Percentiles rank a stretch among this genome's conserved stretches.
phyloP scores from a whole-genome alignment of 2,797 vertebrate species.

The Alfaro cultratus region DNA sequence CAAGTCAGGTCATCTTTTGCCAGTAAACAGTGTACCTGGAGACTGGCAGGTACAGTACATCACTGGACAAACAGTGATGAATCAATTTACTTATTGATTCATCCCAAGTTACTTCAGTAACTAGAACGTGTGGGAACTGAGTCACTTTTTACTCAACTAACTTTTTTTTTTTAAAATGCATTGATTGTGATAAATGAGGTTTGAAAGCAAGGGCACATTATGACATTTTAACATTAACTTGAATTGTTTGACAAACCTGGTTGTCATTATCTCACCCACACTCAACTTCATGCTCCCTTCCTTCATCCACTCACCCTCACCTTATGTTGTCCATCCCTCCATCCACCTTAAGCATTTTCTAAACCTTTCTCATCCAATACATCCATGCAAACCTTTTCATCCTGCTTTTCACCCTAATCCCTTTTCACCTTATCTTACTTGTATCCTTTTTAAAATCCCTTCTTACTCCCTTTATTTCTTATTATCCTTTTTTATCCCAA shows the following conservation, averaged over 20 bases:
- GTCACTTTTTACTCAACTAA: not conserved
- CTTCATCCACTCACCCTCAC: not conserved
- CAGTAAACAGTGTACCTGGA: not conserved
- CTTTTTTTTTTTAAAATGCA: not conserved
- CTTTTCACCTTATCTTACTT: not conserved
- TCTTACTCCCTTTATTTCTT: not conserved
- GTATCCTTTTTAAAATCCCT: not conserved
- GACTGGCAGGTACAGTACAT: not conserved
- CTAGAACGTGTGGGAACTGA: not conserved
- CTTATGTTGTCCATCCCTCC: not conserved
- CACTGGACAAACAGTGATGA: not conserved
- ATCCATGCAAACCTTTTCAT: not conserved
- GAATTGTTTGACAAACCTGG: not conserved
- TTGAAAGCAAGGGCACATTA: not conserved
- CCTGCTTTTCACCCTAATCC: not conserved
- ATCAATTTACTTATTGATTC: not conserved
- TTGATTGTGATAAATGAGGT: not conserved
- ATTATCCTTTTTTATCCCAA: not conserved
- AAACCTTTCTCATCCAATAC: not conserved
- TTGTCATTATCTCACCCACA: not conserved
- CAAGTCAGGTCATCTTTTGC: not conserved
- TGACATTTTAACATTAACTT: not conserved
- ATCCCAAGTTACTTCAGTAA: not conserved
- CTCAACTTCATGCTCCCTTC: not conserved
- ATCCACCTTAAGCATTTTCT: not conserved